Base-by-base conservation (phyloP, 2,113 vertebrate genomes). In the Semnopithecus entellus region DNA sequence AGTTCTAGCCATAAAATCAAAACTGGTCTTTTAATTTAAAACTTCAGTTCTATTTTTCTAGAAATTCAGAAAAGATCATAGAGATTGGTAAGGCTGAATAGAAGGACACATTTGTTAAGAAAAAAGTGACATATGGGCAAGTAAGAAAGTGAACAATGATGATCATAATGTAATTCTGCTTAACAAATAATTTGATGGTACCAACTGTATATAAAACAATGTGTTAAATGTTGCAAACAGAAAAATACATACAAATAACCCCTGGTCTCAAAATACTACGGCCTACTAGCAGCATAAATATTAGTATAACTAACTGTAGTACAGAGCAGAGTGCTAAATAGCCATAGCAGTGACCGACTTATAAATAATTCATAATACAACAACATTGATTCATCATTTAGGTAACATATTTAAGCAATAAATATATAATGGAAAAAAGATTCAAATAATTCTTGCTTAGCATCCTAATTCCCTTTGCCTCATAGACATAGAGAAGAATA, bases 351-450 rank as follows among this genome's bases (percentile, higher is more conserved):
- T 32, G 59, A 70, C 7, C 13, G 20, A 66, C 8, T 87, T 88
- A 86, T 79, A 73, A 96, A 66, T 75, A 87, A 94, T 92, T 94
- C 40, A 96, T 64, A 92, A 90, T 87, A 25, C 4, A 93, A 50
- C 35, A 95, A 32, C 2, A 75, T 17, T 8, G 40, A 61, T 55
- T 95, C 68, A 88, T 88, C 83, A 83, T 59, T 78, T 90, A 84
- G 17, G 30, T 55, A 79, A 48, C 12, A 84, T 55, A 83, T 78
- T 96, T 91, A 92, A 92, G 52, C 35, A 43, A 57, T 43, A 91
- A 95, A 85, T 78, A 76, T 11, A 35, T 85, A 91, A 80, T 88
- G 43, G 55, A 59, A 88, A 52, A 94, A 88, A 18, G 23, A 23
- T 23, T 32, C 61, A 87, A 87, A 59, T 94, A 90, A 88, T 79